A percentile compares a stretch with the other conserved stretches of the same genome.
phyloP scores from a whole-genome alignment of 2,888 invertebrate species.

The Macaria liturata region DNA sequence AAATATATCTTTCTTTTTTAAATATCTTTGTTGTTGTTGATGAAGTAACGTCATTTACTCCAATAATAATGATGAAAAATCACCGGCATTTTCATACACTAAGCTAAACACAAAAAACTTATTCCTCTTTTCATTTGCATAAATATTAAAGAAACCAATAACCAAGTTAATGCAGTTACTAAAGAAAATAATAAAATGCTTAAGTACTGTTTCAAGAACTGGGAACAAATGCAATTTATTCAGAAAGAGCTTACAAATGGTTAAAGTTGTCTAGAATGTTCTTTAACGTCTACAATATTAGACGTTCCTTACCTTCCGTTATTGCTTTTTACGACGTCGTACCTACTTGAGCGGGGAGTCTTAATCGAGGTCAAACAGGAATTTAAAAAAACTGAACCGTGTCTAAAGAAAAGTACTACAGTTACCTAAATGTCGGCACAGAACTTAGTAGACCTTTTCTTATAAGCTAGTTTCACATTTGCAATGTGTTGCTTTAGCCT shows the following conservation, averaged over 20 bases:
- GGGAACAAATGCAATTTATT: conserved; percentile 23
- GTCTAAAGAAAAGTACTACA: background rate
- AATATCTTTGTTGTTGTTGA: too few species aligned
- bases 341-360: background rate
- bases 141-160: background rate
- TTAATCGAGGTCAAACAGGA: conserved; percentile 10
- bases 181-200: conserved; percentile 16
- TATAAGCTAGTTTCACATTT: too few species aligned
- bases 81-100: too few species aligned
- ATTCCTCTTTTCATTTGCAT: too few species aligned
- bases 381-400: conserved; percentile 16
- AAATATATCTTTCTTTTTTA: too few species aligned
- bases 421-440: too few species aligned
- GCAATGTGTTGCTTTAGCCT: too few species aligned
- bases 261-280: conserved; percentile 18
- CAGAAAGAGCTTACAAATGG: conserved; percentile 19
- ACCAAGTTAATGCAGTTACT: conserved; percentile 3
- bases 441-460: too few species aligned
- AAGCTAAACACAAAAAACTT: too few species aligned
- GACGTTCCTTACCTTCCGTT: conserved; percentile 15
- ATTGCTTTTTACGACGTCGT: conserved; percentile 14
- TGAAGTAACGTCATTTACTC: too few species aligned
- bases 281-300: conserved; percentile 11
- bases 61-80: too few species aligned
- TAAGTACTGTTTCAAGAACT: conserved; percentile 8